A percentile compares a stretch with the other conserved stretches of the same genome.
phyloP scores from a whole-genome alignment of 37 sponge, comb jelly and placozoan species.

The Petrosia ficiformis region DNA sequence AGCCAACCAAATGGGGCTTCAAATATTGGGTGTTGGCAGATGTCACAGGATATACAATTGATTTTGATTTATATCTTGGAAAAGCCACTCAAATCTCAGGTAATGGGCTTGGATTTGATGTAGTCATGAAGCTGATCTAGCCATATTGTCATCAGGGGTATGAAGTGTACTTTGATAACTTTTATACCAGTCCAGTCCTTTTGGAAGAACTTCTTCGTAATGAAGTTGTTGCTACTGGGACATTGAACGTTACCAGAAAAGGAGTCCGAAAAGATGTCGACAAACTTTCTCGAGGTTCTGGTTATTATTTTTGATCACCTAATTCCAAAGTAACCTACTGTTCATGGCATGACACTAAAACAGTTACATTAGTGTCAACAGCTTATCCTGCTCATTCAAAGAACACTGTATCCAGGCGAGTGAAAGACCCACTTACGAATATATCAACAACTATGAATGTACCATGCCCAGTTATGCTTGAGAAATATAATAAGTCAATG shows the following conservation, averaged over 20 bases:
- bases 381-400: constrained; percentile 34
- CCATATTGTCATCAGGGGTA: constrained; percentile 14
- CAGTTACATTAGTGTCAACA: constrained; percentile 29
- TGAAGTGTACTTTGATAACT: constrained; percentile 20
- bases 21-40: constrained; percentile 29
- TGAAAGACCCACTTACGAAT: neutral
- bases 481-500: constrained; percentile 40
- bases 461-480: constrained; percentile 15
- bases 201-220: neutral
- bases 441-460: neutral
- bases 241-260: neutral
- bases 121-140: constrained; percentile 1
- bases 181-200: constrained; percentile 13
- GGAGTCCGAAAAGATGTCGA: constrained; percentile 18
- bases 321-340: neutral
- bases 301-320: neutral
- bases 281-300: neutral
- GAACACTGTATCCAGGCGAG: neutral
- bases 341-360: constrained; percentile 23
- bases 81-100: neutral
- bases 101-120: constrained; percentile 15
- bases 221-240: constrained; percentile 21
- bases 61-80: constrained; percentile 42
- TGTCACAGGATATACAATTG: constrained; percentile 25
- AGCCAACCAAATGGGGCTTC: constrained; percentile 54